A percentile compares a stretch with the other conserved stretches of the same genome.
phyloP scores from a whole-genome alignment of 92 coral and sea anemone genomes.

The Porites lobata region DNA sequence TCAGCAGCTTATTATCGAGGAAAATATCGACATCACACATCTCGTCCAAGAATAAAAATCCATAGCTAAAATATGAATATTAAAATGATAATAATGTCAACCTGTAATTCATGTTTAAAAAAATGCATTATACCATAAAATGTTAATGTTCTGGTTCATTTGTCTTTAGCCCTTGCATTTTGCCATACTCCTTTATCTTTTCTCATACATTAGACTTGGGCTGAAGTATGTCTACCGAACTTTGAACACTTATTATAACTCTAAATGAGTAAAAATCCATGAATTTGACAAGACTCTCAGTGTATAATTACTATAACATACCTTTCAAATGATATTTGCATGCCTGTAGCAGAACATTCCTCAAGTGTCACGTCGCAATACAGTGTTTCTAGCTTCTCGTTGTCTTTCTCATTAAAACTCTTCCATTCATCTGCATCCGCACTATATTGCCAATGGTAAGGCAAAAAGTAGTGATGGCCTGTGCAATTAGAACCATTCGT shows the following conservation, averaged over 20 bases:
- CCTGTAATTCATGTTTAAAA: no score
- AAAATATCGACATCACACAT: background rate
- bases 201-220: no score
- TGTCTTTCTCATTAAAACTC: constrained; percentile 56
- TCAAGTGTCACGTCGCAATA: constrained; percentile 68
- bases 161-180: no score
- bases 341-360: constrained; percentile 6
- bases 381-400: constrained; percentile 74
- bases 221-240: no score
- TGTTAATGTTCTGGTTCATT: no score
- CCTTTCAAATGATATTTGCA: constrained; percentile 23
- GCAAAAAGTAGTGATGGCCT: constrained; percentile 69
- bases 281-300: no score
- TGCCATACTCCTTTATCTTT: no score
- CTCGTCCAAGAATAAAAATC: background rate
- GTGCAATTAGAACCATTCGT: constrained; percentile 65
- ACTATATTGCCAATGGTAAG: constrained; percentile 82
- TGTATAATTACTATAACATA: background rate
- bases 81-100: no score
- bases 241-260: no score
- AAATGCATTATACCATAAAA: no score
- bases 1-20: constrained; percentile 9
- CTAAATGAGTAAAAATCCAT: no score
- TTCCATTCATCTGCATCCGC: constrained; percentile 36
- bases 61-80: background rate